Percentiles rank a stretch among this genome's conserved stretches.
Conservation (phyloP, 2,888 invertebrate genomes). For the Euspilapteryx auroguttella region DNA sequence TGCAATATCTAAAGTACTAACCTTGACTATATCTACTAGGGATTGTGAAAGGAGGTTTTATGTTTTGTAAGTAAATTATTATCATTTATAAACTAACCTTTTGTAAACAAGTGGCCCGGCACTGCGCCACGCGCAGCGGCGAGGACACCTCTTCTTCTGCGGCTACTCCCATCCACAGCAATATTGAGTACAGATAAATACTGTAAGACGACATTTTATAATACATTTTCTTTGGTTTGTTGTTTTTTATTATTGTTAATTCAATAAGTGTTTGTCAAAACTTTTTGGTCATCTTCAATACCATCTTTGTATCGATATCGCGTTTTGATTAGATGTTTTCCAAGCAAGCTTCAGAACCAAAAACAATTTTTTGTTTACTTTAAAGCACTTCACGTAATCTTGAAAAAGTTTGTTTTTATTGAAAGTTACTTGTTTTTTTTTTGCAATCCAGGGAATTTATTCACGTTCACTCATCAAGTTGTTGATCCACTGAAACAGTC, state of each 20-base stretch:
- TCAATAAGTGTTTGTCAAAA: too few species aligned
- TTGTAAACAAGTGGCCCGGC: constrained; percentile 72
- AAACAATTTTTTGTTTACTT: constrained; percentile 8
- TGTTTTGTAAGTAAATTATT: too few species aligned
- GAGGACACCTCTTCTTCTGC: constrained; percentile 71
- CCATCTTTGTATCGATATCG: too few species aligned
- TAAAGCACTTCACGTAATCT: constrained; percentile 3
- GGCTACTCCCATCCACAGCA: constrained; percentile 50
- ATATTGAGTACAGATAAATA: constrained; percentile 45
- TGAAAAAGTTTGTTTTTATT: neutral
- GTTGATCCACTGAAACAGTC: neutral
- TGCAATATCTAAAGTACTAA: too few species aligned
- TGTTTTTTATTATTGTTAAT: too few species aligned
- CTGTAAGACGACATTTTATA: constrained; percentile 59
- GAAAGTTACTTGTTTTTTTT: too few species aligned
- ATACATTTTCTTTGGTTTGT: constrained; percentile 61
- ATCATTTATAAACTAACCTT: too few species aligned
- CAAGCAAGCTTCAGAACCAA: constrained; percentile 23
- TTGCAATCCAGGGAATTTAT: too few species aligned
- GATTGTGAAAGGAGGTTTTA: too few species aligned
- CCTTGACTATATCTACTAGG: too few species aligned
- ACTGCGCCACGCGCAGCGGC: constrained; percentile 71
- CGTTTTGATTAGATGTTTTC: too few species aligned
- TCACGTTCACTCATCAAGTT: too few species aligned
- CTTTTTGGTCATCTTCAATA: constrained; percentile 22